Conservation (phyloP, 2,113 vertebrate species). For the Pelvicachromis taeniatus region DNA sequence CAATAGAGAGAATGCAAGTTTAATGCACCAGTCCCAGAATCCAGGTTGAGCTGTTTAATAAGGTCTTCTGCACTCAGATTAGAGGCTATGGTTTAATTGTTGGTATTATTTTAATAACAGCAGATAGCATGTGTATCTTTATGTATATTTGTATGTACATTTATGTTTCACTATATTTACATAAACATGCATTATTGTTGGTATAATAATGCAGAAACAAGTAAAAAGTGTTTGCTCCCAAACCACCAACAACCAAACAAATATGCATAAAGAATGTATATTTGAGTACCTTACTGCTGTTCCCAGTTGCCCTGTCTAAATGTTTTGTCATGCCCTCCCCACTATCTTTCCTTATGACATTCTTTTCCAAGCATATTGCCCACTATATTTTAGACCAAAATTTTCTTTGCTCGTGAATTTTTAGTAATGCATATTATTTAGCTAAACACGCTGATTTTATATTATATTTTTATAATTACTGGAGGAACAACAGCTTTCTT, state of each 20-base stretch:
- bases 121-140: not conserved
- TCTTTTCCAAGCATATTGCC: not conserved
- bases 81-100: not conserved
- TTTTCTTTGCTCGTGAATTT: not conserved
- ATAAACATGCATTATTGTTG: conserved; percentile 7
- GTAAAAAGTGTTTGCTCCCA: conserved; percentile 7
- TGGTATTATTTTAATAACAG: not conserved
- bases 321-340: not conserved
- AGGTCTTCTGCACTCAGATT: not conserved
- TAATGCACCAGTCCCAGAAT: not conserved
- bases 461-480: not conserved
- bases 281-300: conserved; percentile 38
- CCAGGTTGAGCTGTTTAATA: not conserved
- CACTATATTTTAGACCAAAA: not conserved
- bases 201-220: not conserved
- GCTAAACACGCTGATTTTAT: not conserved
- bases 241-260: conserved; percentile 32
- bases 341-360: not conserved
- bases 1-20: not conserved
- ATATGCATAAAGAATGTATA: conserved; percentile 61
- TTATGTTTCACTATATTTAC: not conserved
- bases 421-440: not conserved
- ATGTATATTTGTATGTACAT: not conserved
- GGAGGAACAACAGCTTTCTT: not conserved
- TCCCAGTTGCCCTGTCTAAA: conserved; percentile 6